Evolutionary conservation across 1,140 invertebrate species (phyloP).

Genomic region (Cotesia glomerata): DNA sequence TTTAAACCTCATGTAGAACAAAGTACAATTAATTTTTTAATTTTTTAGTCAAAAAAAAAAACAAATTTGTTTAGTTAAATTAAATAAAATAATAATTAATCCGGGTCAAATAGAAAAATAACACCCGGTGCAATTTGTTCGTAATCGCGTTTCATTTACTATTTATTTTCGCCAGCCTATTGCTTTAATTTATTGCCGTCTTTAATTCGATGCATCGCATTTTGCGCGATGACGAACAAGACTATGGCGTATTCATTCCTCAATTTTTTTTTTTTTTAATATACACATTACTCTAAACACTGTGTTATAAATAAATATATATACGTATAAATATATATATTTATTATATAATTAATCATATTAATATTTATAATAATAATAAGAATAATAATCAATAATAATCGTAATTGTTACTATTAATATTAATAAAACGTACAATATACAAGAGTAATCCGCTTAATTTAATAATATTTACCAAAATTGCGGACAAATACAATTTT

Average conservation of each 20-base stretch:
- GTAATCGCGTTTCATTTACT: neutral
- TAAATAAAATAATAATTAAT: too few relatives aligned
- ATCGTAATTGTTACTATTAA: neutral
- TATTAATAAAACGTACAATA: constrained; percentile 20
- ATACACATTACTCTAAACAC: neutral
- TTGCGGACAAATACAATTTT: neutral
- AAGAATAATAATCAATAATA: constrained; percentile 1
- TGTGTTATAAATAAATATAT: neutral
- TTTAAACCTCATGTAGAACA: neutral
- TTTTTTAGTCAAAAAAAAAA: too few relatives aligned
- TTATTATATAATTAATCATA: neutral
- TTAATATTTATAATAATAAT: constrained; percentile 13
- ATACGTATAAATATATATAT: neutral
- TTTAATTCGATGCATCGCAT: neutral
- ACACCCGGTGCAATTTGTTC: neutral
- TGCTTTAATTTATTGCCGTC: neutral
- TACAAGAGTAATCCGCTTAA: constrained; percentile 1
- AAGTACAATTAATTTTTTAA: neutral
- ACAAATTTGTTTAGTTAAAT: neutral
- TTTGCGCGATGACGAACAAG: neutral
- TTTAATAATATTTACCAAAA: neutral
- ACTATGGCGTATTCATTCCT: neutral
- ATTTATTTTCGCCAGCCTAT: neutral
- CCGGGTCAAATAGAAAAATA: too few relatives aligned
- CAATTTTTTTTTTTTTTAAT: neutral